Base-by-base conservation (phyloP, 1,140 invertebrate genomes). In the Atopsyche davidsoni region DNA sequence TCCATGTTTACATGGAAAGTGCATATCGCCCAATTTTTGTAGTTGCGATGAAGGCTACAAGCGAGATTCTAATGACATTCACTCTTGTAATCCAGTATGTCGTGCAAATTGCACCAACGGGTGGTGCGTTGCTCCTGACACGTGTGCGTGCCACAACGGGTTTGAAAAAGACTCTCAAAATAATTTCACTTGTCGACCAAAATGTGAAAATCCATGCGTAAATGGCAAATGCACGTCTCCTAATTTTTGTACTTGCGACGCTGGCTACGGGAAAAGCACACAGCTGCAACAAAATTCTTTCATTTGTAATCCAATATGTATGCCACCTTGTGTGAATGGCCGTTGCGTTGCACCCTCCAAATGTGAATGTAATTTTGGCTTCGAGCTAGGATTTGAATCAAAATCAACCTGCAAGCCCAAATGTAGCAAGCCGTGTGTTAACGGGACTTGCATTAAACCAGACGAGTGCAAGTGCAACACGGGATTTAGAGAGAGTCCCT, bases 41-140 rank as follows among this genome's bases (percentile, higher is more conserved):
- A n/a, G 6, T 47, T 80, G 78, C 46, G 79, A 77, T 47, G 53
- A 62, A 2, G 73, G 74, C 6, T 80, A 76, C 46, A 64, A 67
- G 50, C 63, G 65, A 32, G 63, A 67, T 44, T 60, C 66, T 9
- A 25, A 46, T 13, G 31, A 40, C 4, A 32, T 9, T 3, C 14
- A 16, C 31, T 16, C n/a, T 16, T 53, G 51, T 34, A 41, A 7
- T 11, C 43, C 51, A 21, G 10, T 6, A 3, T 53, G 51, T 17
- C 45, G 23, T 1, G 61, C 67, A 24, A 62, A 64, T 34, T 77
- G 76, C 45, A 49, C 55, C 2, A 70, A 77, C 44, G 68, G 73
- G 1, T 57, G 54, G 4, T 79, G 78, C 46, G 41, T 59, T 21
- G 64, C 58, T 0, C 77, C 77, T 1, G 64, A 78, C 9, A 58